Conservation (phyloP, 2,888 invertebrate species). For the Cotesia congregata region DNA sequence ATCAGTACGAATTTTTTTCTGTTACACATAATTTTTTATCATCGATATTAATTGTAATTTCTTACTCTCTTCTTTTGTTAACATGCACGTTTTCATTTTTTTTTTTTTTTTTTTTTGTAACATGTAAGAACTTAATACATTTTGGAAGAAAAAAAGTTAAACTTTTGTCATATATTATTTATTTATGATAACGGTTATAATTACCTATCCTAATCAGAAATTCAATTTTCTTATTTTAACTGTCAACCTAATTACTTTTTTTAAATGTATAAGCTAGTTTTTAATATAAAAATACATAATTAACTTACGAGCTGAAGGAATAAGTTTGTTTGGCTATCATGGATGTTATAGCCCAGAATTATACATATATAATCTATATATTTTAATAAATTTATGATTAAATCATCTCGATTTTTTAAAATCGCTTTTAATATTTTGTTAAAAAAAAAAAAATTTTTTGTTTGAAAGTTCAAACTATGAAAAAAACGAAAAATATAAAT, state of each 20-base stretch:
- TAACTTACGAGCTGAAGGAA: slow-evolving; percentile 69
- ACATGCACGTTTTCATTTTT: slow-evolving; percentile 49
- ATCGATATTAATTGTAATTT: slow-evolving; percentile 49
- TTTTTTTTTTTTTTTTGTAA: slow-evolving; percentile 55
- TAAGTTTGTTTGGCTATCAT: slow-evolving; percentile 62
- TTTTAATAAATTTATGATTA: slow-evolving; percentile 58
- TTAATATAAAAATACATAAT: slow-evolving; percentile 71
- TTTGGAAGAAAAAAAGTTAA: slow-evolving; percentile 53
- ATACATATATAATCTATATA: slow-evolving; percentile 62
- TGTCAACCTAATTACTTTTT: slow-evolving; percentile 15
- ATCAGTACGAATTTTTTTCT: slow-evolving; percentile 26
- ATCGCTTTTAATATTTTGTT: background rate
- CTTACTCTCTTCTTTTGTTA: slow-evolving; percentile 61
- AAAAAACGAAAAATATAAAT: slow-evolving; percentile 55
- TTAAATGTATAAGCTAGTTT: slow-evolving; percentile 66
- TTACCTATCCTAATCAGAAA: slow-evolving; percentile 56
- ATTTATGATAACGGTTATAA: slow-evolving; percentile 32
- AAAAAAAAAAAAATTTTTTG: slow-evolving; percentile 36
- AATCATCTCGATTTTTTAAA: slow-evolving; percentile 21
- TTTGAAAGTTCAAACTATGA: slow-evolving; percentile 58
- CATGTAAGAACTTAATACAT: slow-evolving; percentile 66
- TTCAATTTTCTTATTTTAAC: slow-evolving; percentile 43
- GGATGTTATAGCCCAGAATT: slow-evolving; percentile 66
- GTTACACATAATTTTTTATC: slow-evolving; percentile 36
- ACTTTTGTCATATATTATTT: slow-evolving; percentile 50